Conservation (phyloP, 37 sponge, comb jelly and placozoan species). For the Ephydatia muelleri region DNA sequence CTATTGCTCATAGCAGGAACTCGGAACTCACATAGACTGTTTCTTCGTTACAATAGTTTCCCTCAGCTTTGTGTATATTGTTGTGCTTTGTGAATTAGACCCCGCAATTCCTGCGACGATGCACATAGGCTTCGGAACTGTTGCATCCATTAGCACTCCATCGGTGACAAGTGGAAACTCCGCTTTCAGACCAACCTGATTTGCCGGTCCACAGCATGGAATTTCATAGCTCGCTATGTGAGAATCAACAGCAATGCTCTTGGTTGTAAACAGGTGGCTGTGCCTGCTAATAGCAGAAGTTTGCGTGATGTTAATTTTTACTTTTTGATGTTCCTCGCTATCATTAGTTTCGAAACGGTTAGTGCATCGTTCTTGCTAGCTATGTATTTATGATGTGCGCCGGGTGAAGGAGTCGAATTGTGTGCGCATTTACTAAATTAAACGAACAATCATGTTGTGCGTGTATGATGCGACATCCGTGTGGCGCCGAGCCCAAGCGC, state of each 20-base stretch:
- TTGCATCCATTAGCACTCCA: background rate
- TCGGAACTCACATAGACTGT: background rate
- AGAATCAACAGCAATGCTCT: background rate
- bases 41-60: background rate
- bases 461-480: too few relatives aligned
- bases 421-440: too few relatives aligned
- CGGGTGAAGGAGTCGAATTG: too few relatives aligned
- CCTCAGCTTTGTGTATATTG: background rate
- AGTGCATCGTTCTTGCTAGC: too few relatives aligned
- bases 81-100: conserved; percentile 11
- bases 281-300: background rate
- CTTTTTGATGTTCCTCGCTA: too few relatives aligned
- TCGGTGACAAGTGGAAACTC: background rate
- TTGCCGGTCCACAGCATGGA: background rate
- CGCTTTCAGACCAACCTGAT: background rate
- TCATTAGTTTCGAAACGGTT: too few relatives aligned
- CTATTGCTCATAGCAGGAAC: conserved; percentile 25
- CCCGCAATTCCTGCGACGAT: background rate
- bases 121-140: conserved; percentile 10
- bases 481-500: too few relatives aligned
- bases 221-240: background rate
- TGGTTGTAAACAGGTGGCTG: background rate
- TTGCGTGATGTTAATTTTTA: background rate
- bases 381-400: too few relatives aligned
- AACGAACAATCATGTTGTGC: too few relatives aligned